These are phyloP conservation scores for Calliphora vicina DNA, from an alignment of 1,140 invertebrate genomes.

Conservation along the genomic window DNA sequence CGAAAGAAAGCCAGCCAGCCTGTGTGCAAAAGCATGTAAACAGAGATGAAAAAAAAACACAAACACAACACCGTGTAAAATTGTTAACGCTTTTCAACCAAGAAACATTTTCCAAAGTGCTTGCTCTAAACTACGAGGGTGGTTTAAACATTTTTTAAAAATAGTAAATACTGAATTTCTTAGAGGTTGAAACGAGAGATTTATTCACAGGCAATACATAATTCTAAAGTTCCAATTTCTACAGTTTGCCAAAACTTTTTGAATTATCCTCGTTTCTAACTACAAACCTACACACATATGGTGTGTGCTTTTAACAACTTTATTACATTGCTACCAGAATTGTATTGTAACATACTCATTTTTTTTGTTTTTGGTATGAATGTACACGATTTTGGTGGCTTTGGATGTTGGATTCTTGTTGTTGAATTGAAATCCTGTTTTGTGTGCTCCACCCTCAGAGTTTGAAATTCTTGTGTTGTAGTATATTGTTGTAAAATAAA, in stretches of 20 bases:
- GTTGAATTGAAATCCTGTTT: neutral
- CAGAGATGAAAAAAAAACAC: neutral
- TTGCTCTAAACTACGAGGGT: neutral
- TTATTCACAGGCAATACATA: too few species aligned
- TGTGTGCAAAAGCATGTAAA: neutral
- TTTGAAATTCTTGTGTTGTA: neutral
- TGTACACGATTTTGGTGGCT: neutral
- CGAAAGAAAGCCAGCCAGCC: neutral
- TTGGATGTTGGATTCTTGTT: neutral
- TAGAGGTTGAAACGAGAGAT: too few species aligned
- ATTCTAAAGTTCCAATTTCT: too few species aligned
- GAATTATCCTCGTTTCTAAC: neutral
- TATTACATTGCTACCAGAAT: neutral
- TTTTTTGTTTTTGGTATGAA: neutral
- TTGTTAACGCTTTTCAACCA: slow-evolving; percentile 25
- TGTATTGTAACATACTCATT: neutral
- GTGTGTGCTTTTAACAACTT: neutral
- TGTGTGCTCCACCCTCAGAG: slow-evolving; percentile 6
- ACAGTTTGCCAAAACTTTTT: neutral
- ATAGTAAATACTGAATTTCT: too few species aligned
- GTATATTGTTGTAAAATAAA: neutral
- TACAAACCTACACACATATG: neutral
- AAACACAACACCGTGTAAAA: slow-evolving; percentile 8
- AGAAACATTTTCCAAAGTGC: neutral
- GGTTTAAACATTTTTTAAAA: too few species aligned